Percentiles rank a stretch among this genome's conserved stretches.
Evolutionary conservation across 2,113 vertebrate genomes (phyloP).

Genomic region (Rhadina sibilatrix): DNA sequence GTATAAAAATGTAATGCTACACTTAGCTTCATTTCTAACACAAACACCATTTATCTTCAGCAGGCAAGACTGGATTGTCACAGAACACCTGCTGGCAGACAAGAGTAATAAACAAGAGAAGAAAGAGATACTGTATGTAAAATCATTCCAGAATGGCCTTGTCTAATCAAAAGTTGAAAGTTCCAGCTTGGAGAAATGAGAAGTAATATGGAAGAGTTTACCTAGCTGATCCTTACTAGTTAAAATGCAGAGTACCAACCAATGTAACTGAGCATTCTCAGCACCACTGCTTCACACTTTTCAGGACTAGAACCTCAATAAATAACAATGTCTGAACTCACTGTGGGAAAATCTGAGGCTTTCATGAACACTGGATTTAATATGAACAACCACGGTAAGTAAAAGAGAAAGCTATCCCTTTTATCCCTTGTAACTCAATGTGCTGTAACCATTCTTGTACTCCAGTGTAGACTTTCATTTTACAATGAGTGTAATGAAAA

Average conservation of each 20-base stretch:
- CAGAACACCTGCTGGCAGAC: neutral
- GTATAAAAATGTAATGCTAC: neutral
- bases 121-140: neutral
- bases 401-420: neutral
- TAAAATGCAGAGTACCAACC: neutral
- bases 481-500: neutral
- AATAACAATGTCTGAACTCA: neutral
- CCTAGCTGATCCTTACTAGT: neutral
- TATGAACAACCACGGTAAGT: neutral
- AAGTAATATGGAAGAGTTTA: neutral
- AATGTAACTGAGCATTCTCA: neutral
- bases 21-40: neutral
- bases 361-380: neutral
- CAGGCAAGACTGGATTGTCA: neutral
- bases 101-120: neutral
- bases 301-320: neutral
- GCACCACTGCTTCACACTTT: rapidly evolving
- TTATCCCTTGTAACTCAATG: neutral
- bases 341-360: neutral
- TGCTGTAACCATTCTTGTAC: neutral
- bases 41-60: neutral
- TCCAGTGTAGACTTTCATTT: neutral
- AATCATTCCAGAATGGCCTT: neutral
- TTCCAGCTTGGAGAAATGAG: neutral
- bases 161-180: neutral